Evolutionary conservation across 2,888 invertebrate genomes (phyloP), one percentile per base, ranked within the genome.

Genomic region (Bhutanitis thaidina): DNA sequence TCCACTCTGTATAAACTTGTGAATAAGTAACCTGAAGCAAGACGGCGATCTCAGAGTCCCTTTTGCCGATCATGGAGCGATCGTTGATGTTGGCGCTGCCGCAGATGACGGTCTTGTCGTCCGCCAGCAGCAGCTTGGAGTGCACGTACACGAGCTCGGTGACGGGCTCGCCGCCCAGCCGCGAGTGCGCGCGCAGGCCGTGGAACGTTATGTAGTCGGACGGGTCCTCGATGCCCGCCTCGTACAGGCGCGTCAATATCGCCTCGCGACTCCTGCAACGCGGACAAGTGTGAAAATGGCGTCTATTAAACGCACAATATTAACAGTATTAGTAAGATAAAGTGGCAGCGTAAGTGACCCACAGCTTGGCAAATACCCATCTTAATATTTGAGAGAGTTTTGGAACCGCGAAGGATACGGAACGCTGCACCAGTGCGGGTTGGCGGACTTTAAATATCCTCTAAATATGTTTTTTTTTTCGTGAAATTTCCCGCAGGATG

Each of bases 21-120:
- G 5, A 3, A 20, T 20, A 20, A 20, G 20, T 5, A 20, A 93
- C 97, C 92, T 96, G 95, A 47, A 98, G 91, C 37, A 98, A 86
- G 12, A 97, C 94, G 2, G 97, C 97, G 5, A 97, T 94, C 85
- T 99, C 99, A 0, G 98, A 98, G 72, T 99, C 99, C 58, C 99
- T 91, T 55, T 94, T 96, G 0, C 99, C 99, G 47, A 97, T 90
- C 92, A 99, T 92, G 49, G 98, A 98, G 45, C 99, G 90, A 76
- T 99, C 99, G 72, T 99, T 99, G 63, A 99, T 98, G 73, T 99
- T 99, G 0, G 99, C 98, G 4, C 98, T 98, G 13, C 99, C 99
- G 67, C 98, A 98, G 57, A 99, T 97, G 0, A 97, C 93, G 1
- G 93, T 91, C 60, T 93, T 93, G 77, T 99, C 99, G 74, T 99